Evolutionary conservation across 2,888 invertebrate species (phyloP), one percentile per base, ranked within the genome.

Genomic region (Andricus curvator): DNA sequence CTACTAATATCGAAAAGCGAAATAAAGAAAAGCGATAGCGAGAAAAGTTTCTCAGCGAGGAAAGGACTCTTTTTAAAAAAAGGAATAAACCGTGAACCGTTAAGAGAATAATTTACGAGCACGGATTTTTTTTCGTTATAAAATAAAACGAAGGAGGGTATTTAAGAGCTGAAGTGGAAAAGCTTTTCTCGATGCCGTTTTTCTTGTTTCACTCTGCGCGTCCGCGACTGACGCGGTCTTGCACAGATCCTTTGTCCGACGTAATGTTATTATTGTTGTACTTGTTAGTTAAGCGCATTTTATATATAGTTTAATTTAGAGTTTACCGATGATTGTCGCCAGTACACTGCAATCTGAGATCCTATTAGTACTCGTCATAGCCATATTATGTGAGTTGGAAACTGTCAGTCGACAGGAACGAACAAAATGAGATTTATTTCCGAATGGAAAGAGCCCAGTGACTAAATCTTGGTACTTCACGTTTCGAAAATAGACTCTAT

Each of bases 241-340:
- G 74, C 74, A 74, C 74, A 74, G 56, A 56, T 33, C 78, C 79
- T 79, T 74, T 82, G 82, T 84, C 84, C 80, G 78, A 78, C 78
- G 68, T 80, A 82, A 74, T 77, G 78, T 82, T 81, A 83, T 84
- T 77, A 83, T 83, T 80, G 83, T 85, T 84, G 80, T 83, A 81
- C 79, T 70, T 81, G 83, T 84, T 83, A 83, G 82, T 77, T 81
- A 83, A 85, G 79, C 80, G 81, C 80, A 81, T 83, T 84, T 85
- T 81, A 83, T 77, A 83, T 84, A 85, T 85, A 85, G 85, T 85
- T 85, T 85, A 84, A 85, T 84, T 81, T 84, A 84, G 82, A 84
- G 85, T 85, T 82, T 85, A 84, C 77, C 51, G 74, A 81, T 83
- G 83, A 84, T 66, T 81, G 78, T 84, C 84, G 81, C 78, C 80